Conservation (phyloP, 1,140 invertebrate species). For the Ostrea edulis region DNA sequence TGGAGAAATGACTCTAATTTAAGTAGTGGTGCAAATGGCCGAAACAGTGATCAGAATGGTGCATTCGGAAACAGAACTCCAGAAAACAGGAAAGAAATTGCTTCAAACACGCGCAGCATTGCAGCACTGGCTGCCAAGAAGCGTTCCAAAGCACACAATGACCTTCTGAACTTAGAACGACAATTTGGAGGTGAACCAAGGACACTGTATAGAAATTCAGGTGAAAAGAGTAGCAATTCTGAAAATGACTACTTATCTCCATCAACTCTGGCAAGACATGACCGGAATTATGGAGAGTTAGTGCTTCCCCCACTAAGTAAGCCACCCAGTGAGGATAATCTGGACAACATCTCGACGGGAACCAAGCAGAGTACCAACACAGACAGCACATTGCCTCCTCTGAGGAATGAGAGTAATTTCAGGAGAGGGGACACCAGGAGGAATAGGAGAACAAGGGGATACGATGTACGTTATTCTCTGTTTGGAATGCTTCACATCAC, state of each 20-base stretch:
- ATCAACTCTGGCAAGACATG: conserved; percentile 75
- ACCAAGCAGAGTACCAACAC: conserved; percentile 68
- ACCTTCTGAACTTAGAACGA: conserved; percentile 59
- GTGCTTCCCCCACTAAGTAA: conserved; percentile 52
- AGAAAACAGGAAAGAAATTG: conserved; percentile 68
- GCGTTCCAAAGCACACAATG: conserved; percentile 63
- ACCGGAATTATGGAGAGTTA: conserved; percentile 65
- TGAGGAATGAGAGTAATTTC: conserved; percentile 44
- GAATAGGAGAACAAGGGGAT: conserved; percentile 60
- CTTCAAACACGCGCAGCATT: conserved; percentile 75
- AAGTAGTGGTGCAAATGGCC: conserved; percentile 42
- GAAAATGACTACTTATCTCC: conserved; percentile 70
- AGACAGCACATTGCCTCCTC: conserved; percentile 67
- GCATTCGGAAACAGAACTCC: conserved; percentile 24
- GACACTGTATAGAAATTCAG: conserved; percentile 63
- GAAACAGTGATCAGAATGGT: not conserved
- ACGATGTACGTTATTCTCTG: conserved; percentile 52
- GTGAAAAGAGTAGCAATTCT: conserved; percentile 44
- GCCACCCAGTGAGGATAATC: conserved; percentile 63
- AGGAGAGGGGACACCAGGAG: conserved; percentile 46
- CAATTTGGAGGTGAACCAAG: conserved; percentile 52
- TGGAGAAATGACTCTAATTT: conserved; percentile 61
- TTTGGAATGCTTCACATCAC: not conserved
- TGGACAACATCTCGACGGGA: conserved; percentile 62
- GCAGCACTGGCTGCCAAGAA: conserved; percentile 76